Conservation (phyloP, 1,140 invertebrate species). For the Hylaeus volcanicus region DNA sequence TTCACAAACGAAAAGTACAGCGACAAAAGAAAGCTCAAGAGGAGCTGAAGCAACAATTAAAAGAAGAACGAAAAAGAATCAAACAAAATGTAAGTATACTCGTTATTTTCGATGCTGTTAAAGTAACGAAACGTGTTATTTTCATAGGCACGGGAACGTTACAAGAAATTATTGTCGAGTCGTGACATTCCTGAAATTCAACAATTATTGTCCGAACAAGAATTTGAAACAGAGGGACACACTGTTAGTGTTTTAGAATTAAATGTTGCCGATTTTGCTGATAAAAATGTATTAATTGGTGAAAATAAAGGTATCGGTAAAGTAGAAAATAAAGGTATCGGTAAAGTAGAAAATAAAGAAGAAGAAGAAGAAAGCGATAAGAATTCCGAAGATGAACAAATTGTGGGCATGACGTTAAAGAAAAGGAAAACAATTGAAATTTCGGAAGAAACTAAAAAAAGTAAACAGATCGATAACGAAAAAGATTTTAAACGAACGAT, state of each 20-base stretch:
- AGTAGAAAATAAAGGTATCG: conserved; percentile 77
- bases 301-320: conserved; percentile 82
- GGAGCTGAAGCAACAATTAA: conserved; percentile 85
- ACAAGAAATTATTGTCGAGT: conserved; percentile 84
- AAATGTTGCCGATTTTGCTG: conserved; percentile 84
- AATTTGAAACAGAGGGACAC: conserved; percentile 87
- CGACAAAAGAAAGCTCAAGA: conserved; percentile 86
- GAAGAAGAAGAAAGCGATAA: conserved; percentile 71
- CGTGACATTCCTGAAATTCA: conserved; percentile 85
- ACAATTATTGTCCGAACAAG: conserved; percentile 83
- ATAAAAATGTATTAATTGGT: conserved; percentile 86
- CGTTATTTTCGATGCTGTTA: not conserved
- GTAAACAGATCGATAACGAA: conserved; percentile 79
- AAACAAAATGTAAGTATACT: conserved; percentile 83
- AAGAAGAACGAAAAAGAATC: conserved; percentile 87
- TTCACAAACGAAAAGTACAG: conserved; percentile 88
- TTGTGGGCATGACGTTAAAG: conserved; percentile 83
- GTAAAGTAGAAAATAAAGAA: conserved; percentile 77
- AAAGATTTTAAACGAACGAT: conserved; percentile 85
- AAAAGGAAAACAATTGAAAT: conserved; percentile 60
- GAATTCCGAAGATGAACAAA: conserved; percentile 69
- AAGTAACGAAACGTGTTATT: not conserved
- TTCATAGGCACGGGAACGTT: conserved; percentile 83
- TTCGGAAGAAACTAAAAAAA: conserved; percentile 45
- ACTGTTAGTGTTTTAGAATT: conserved; percentile 88